Evolutionary conservation across 1,140 invertebrate genomes (phyloP).

Genomic region (Phocides pigmalion): DNA sequence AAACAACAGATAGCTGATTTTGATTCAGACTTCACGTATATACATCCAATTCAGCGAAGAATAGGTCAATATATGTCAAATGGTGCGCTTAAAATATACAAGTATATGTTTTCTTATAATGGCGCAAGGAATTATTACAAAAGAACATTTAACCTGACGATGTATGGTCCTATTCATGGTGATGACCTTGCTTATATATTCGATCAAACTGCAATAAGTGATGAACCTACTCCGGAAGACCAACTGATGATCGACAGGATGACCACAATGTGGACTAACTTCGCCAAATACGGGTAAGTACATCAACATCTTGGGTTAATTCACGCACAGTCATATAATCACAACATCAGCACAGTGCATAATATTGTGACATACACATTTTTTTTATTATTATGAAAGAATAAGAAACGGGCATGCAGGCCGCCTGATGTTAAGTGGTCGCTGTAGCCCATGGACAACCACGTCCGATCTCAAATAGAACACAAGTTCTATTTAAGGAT

Average conservation of each 20-base stretch:
- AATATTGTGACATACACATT: too few species aligned
- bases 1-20: conserved; percentile 41
- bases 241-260: conserved; percentile 49
- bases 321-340: too few species aligned
- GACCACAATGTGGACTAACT: too few species aligned
- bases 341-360: too few species aligned
- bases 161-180: conserved; percentile 37
- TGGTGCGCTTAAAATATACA: conserved; percentile 43
- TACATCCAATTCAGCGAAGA: conserved; percentile 47
- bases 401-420: too few species aligned
- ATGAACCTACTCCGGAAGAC: conserved; percentile 36
- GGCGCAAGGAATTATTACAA: conserved; percentile 42
- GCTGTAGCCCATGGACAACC: too few species aligned
- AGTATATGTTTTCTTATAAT: conserved; percentile 51
- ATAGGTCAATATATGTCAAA: conserved; percentile 46
- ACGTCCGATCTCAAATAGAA: too few species aligned
- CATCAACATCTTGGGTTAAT: too few species aligned
- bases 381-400: too few species aligned
- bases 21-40: conserved; percentile 47
- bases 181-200: conserved; percentile 53
- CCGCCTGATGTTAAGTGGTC: too few species aligned
- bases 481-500: too few species aligned
- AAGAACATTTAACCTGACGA: conserved; percentile 33
- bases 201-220: conserved; percentile 24
- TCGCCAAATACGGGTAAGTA: conserved; percentile 53